A percentile compares a stretch with the other conserved stretches of the same genome.
These are phyloP conservation scores for Orthosia gracilis DNA, from an alignment of 2,888 invertebrate species.

Conservation along the genomic window DNA sequence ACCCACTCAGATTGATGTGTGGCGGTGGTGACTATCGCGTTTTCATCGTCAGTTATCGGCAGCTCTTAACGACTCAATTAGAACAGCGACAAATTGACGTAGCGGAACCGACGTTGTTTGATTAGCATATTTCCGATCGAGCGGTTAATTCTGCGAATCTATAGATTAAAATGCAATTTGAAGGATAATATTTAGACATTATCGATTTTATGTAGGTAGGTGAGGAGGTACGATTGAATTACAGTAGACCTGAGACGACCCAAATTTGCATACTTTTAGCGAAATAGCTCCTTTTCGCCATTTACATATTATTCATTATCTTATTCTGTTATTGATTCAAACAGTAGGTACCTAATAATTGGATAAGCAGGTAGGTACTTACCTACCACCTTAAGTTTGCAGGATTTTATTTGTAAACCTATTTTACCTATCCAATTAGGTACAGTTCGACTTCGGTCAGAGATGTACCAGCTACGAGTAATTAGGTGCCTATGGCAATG, in stretches of 20 bases:
- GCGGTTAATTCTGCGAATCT: slow-evolving; percentile 24
- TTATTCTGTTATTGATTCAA: background rate
- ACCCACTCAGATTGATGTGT: slow-evolving; percentile 78
- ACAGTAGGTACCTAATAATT: background rate
- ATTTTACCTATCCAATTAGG: background rate
- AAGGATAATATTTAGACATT: background rate
- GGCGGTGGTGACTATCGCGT: slow-evolving; percentile 81
- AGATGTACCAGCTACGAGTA: background rate
- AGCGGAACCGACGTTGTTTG: slow-evolving; percentile 69
- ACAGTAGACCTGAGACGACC: background rate
- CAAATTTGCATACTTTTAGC: background rate
- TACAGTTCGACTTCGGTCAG: background rate
- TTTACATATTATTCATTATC: background rate
- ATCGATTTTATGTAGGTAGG: slow-evolving; percentile 24
- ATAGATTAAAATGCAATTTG: slow-evolving; percentile 26
- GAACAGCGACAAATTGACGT: slow-evolving; percentile 71
- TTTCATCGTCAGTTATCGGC: slow-evolving; percentile 84
- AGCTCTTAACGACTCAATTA: slow-evolving; percentile 80
- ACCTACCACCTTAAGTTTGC: background rate
- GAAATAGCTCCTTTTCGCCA: background rate
- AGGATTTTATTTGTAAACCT: background rate
- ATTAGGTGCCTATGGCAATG: background rate
- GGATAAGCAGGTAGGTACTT: background rate
- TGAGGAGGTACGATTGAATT: background rate
- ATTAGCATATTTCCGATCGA: slow-evolving; percentile 47